Evolutionary conservation across 2,888 invertebrate genomes (phyloP), one percentile per base, ranked within the genome.

Genomic region (Meganola albula): DNA sequence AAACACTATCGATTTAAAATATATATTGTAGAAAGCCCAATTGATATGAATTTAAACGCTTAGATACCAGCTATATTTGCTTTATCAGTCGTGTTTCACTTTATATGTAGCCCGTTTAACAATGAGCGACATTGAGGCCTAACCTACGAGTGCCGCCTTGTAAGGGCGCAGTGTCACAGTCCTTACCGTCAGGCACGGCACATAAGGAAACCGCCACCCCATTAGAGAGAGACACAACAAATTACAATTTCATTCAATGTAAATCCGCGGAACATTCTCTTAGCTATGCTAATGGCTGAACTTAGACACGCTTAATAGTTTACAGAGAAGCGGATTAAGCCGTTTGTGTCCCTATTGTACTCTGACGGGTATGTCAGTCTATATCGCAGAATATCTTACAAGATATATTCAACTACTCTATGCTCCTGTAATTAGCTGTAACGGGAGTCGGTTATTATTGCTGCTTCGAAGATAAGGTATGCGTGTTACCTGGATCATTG

Each of bases 181-280:
- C 51, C 50, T 49, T 47, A 50, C 39, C 42, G 40, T 46, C 53
- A 47, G 37, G 16, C 32, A 31, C 24, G 21, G 37, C 65, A 57
- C 61, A 64, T 66, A 74, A 72, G 71, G 72, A 63, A 74, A 65
- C 59, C 57, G 50, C 60, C 56, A 47, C 53, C 51, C 55, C 58
- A 67, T 54, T 54, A 54, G 44, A 51, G 51, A 59, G 50, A 59
- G 59, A 68, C 59, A 59, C 57, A 73, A 72, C 77, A 77, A 80
- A 80, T 80, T 75, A 78, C 76, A 74, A 73, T 75, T 79, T 77
- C 78, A 82, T 83, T 83, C 74, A 79, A 83, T 80, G 79, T 76
- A 76, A 82, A 82, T 80, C 64, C 49, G 51, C 52, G 52, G 51
- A 65, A 67, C 58, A 48, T 55, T 62, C 59, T 63, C 58, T 59